Base-by-base conservation (phyloP, 2,113 vertebrate genomes). In the Ophthalmolycus amberensis region DNA sequence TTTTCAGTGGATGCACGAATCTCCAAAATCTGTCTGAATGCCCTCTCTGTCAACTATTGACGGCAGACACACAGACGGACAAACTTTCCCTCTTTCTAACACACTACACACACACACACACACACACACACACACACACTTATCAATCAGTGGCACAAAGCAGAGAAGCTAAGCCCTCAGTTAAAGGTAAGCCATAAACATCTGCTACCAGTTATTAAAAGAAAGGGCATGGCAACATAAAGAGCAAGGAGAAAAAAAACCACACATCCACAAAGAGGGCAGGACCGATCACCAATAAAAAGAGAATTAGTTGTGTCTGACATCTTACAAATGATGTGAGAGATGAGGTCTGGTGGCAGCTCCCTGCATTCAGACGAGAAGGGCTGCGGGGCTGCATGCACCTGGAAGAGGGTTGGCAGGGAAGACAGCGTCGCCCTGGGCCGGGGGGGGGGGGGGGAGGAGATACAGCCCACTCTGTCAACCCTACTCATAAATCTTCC, bases 351-450 rank as follows among this genome's bases (percentile, higher is more conserved):
- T 58, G 69, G 73, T 76, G 75, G 82, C 79, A 71, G 60, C 67
- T 70, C 78, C 40, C 16, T 52, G 20, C 75, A 50, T 87, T 87
- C 62, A 84, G 89, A 90, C 12, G 66, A 74, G 76, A 54, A 84
- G 70, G 40, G 92, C 91, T 90, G 79, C 85, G 86, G 93, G 92
- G 90, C 90, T 79, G 70, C 65, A 69, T 91, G 89, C 95, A 95
- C 95, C 95, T 95, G 95, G 95, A 92, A 89, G 72, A 90, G 74
- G 84, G 87, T 56, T 90, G 89, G 87, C 73, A 75, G 79, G 80
- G 84, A 88, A 77, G 82, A 80, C 15, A 77, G 79, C 72, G 46
- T 85, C 20, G 91, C 94, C 93, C 86, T 77, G 67, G 90, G 94
- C 84, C 37, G 25, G 34, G 66, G 22, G 71, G 71, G 77, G 25